Evolutionary conservation across 2,113 vertebrate species (phyloP), one percentile per base, ranked within the genome.

Genomic region (Hystrix brachyura): DNA sequence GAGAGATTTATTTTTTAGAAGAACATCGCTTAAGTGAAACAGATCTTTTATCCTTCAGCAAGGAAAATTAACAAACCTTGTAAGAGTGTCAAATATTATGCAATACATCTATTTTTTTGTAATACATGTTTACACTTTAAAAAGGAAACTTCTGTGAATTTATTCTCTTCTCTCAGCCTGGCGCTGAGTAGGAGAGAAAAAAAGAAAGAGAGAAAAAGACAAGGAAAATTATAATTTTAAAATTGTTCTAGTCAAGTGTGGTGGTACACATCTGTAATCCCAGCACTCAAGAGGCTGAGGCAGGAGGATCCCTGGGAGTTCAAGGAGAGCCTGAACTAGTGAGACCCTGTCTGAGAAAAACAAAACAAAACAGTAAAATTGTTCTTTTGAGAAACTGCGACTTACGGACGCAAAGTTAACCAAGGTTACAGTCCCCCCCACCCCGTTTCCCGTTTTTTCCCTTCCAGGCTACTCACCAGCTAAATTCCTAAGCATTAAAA

Each of bases 91-190:
- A 80, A 84, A 46, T 83, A 88, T 79, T 71, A 87, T 19, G 10
- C 85, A 89, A 74, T 65, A 64, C 15, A 86, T n/a, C 67, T 78
- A 87, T 82, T 88, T 43, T 48, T 67, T 85, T 23, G 6, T 87
- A 91, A 74, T 69, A 59, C 7, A 86, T n/a, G 69, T 92, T 95
- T 82, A 86, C 51, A 90, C 85, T 94, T 94, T 86, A 29, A 96
- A 88, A 94, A 94, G 78, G 34, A 96, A 91, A 80, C 21, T 48
- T 21, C 25, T 59, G 23, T 38, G 55, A 79, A 67, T 62, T 67
- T 17, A 38, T 94, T 81, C 67, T 87, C 67, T 29, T 64, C 62
- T 87, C 23, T 90, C 29, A 79, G 91, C 5, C 27, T 72, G 74
- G 27, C 11, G 11, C 43, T 76, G 48, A 78, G 48, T 32, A 78